Evolutionary conservation across 37 sponge, comb jelly and placozoan species (phyloP), one percentile per base, ranked within the genome.

Genomic region (Ianthella basta): DNA sequence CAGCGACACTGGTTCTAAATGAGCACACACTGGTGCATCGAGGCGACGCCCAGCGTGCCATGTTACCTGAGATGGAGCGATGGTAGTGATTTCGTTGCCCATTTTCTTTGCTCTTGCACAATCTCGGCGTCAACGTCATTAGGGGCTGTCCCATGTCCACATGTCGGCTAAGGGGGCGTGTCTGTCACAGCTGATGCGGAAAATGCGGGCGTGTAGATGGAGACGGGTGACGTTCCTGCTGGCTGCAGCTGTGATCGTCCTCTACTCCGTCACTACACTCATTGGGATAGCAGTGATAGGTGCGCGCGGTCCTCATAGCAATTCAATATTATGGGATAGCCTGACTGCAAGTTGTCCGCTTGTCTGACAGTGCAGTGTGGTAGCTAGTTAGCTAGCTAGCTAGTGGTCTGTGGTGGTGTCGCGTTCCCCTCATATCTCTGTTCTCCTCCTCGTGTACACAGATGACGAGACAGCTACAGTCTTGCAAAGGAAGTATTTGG

Each of bases 41-140:
- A 44, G 50, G 50, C 50, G 5, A 2, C 15, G 72, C 6, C 34
- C 21, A 2, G 12, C 54, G 40, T 53, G n/a, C n/a, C n/a, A n/a
- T n/a, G n/a, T 40, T 14, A 75, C 78, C 78, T 94, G 95, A 0
- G 95, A 81, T 0, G 95, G 95, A 86, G 95, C 95, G 27, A 88
- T 91, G 27, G 89, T 80, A 55, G 96, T 88, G 36, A 95, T 83
- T 69, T 95, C 91, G 72, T 95, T 95, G n/a, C 96, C 96, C 96
- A 95, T 95, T 24, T 36, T 6, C 12, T 15, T 33, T 18, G 70
- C 36, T 30, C n/a, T n/a, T n/a, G n/a, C 69, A 67, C 69, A 72
- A 24, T 30, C 73, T 23, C 73, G 29, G 29, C n/a, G 24, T 6
- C 36, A 5, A 24, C 6, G 32, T 36, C 36, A 35, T 34, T n/a